Percentiles rank a stretch among this genome's conserved stretches.
These are phyloP conservation scores for Ganaspis brasiliensis DNA, from an alignment of 2,888 invertebrate genomes.

Conservation along the genomic window DNA sequence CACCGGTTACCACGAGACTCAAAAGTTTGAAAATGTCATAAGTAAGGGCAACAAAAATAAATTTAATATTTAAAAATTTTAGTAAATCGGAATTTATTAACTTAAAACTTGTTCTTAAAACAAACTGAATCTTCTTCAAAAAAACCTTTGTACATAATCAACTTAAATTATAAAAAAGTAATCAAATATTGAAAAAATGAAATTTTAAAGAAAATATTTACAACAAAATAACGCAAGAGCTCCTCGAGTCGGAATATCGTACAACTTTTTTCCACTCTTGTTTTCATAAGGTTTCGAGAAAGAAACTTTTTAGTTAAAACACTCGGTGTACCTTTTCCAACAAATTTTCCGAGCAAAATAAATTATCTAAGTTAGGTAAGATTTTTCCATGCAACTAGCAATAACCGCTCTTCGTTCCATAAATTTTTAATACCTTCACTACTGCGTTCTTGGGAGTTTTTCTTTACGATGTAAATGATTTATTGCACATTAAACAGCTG, in stretches of 20 bases:
- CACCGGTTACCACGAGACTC: too few relatives aligned
- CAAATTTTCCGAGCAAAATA: slow-evolving; percentile 16
- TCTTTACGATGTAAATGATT: background rate
- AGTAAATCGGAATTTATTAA: too few relatives aligned
- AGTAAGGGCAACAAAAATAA: too few relatives aligned
- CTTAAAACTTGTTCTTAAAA: too few relatives aligned
- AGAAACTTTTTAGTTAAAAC: slow-evolving; percentile 14
- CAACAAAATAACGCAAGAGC: background rate
- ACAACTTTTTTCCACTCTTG: background rate
- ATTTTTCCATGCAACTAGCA: slow-evolving; percentile 11
- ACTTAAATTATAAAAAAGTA: background rate
- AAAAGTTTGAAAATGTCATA: too few relatives aligned
- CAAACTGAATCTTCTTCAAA: too few relatives aligned
- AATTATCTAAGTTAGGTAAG: slow-evolving; percentile 16
- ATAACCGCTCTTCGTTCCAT: slow-evolving; percentile 22
- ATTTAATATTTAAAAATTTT: too few relatives aligned
- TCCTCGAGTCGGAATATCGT: background rate
- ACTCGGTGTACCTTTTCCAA: slow-evolving; percentile 1
- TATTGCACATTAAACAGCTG: background rate
- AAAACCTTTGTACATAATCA: too few relatives aligned
- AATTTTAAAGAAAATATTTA: background rate
- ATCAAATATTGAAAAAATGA: background rate
- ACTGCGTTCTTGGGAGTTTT: background rate
- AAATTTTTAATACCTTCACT: slow-evolving; percentile 7
- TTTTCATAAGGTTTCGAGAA: slow-evolving; percentile 2